A percentile compares a stretch with the other conserved stretches of the same genome.
phyloP scores from a whole-genome alignment of 2,888 invertebrate genomes.

The Brenthis daphne region DNA sequence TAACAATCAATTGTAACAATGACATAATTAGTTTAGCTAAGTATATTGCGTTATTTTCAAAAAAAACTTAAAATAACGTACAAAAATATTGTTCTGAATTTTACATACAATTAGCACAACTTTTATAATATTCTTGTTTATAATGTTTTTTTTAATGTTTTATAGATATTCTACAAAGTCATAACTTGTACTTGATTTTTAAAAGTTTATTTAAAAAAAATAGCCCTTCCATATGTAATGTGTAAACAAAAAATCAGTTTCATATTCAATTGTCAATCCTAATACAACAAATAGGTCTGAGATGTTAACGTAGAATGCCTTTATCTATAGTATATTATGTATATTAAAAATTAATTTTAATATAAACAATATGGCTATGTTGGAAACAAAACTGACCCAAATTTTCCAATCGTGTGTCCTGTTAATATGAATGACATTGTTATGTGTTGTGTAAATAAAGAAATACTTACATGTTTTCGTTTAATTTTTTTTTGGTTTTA shows the following conservation, averaged over 20 bases:
- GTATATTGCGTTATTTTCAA: slow-evolving; percentile 2
- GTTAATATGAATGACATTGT: slow-evolving; percentile 55
- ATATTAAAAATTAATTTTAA: slow-evolving; percentile 2
- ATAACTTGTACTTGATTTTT: slow-evolving; percentile 4
- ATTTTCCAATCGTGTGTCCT: slow-evolving; percentile 34
- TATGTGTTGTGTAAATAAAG: slow-evolving; percentile 63
- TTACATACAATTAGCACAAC: slow-evolving; percentile 14
- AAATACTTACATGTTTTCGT: slow-evolving; percentile 43
- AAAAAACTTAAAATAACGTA: slow-evolving; percentile 1
- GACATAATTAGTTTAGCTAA: slow-evolving; percentile 1
- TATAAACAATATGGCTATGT: slow-evolving; percentile 11
- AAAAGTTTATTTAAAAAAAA: slow-evolving; percentile 1
- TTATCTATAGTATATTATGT: not conserved
- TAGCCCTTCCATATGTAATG: not conserved
- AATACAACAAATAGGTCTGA: not conserved
- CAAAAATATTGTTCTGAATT: not conserved
- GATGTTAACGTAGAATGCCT: not conserved
- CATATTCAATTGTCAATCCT: not conserved
- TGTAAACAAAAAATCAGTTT: not conserved
- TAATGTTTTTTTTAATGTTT: not conserved
- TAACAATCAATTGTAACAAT: not conserved
- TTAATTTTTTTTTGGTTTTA: slow-evolving; percentile 8
- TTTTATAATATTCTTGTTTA: slow-evolving; percentile 17
- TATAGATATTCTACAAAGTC: slow-evolving; percentile 1
- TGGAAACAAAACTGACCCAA: slow-evolving; percentile 16